Conservation (phyloP, 2,888 invertebrate species). For the Pyrochroa serraticornis region DNA sequence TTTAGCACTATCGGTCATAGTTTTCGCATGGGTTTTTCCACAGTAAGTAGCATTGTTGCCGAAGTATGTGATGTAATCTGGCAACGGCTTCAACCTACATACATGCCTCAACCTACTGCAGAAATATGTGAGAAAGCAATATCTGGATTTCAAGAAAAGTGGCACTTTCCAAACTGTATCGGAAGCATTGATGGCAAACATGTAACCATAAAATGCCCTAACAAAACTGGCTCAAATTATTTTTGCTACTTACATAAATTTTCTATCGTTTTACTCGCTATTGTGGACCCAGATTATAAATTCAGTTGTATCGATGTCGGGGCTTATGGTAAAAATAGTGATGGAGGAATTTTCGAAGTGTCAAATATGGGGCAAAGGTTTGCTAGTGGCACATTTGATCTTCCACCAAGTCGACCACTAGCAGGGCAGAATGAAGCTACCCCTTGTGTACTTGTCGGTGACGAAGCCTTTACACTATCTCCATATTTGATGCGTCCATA, state of each 20-base stretch:
- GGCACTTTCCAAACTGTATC: constrained; percentile 38
- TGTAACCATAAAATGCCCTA: too few relatives aligned
- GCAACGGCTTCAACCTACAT: constrained; percentile 18
- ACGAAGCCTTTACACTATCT: constrained; percentile 16
- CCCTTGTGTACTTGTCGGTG: constrained; percentile 25
- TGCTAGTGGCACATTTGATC: constrained; percentile 8
- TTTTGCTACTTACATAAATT: constrained; percentile 25
- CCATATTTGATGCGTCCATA: constrained; percentile 35
- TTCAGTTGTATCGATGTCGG: constrained; percentile 33
- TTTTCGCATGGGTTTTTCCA: constrained; percentile 33
- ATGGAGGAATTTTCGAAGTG: constrained; percentile 32
- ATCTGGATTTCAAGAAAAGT: constrained; percentile 27
- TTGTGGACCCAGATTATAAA: constrained; percentile 28
- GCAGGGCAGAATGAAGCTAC: constrained; percentile 18
- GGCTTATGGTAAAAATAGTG: constrained; percentile 32
- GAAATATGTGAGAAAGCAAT: constrained; percentile 24
- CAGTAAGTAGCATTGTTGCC: constrained; percentile 26
- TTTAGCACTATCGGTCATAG: constrained; percentile 32
- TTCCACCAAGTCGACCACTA: constrained; percentile 11
- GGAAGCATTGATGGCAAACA: constrained; percentile 31
- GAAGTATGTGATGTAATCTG: constrained; percentile 33
- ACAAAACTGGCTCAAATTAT: too few relatives aligned
- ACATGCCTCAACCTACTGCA: constrained; percentile 22
- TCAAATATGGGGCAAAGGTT: constrained; percentile 30
- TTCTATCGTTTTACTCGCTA: constrained; percentile 22